Percentiles rank a stretch among this genome's conserved stretches.
phyloP scores from a whole-genome alignment of 2,797 vertebrate genomes.

The Hephaestus fuliginosus region DNA sequence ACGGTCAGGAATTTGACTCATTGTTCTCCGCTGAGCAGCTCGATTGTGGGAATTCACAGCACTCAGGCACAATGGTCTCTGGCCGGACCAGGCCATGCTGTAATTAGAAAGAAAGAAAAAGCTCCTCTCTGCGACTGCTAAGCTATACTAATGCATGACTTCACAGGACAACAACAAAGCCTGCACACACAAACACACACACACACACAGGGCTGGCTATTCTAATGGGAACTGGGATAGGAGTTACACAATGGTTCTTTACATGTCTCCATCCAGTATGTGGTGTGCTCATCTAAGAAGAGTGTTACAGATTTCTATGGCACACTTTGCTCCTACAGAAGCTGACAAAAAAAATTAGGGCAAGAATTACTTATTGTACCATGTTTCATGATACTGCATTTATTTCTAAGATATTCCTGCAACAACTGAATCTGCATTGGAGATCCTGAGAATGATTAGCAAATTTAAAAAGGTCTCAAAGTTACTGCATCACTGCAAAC shows the following conservation, averaged over 20 bases:
- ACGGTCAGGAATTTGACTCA: slow-evolving; percentile 82
- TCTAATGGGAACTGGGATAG: slow-evolving; percentile 63
- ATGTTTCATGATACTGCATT: slow-evolving; percentile 4
- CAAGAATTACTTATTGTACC: neutral
- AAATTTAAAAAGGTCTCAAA: neutral
- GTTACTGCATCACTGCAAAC: neutral
- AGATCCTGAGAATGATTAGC: slow-evolving; percentile 12
- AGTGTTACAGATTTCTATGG: slow-evolving; percentile 9
- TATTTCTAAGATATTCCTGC: neutral
- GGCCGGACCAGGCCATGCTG: slow-evolving; percentile 72
- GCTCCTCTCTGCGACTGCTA: slow-evolving; percentile 70
- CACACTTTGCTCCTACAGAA: neutral
- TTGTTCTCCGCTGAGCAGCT: slow-evolving; percentile 83
- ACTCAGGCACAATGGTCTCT: slow-evolving; percentile 80
- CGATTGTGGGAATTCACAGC: slow-evolving; percentile 84
- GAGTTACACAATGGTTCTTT: slow-evolving; percentile 58
- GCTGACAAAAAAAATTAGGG: neutral
- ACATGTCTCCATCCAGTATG: slow-evolving; percentile 40
- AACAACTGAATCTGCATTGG: slow-evolving; percentile 1
- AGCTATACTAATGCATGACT: slow-evolving; percentile 83
- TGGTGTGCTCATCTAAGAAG: slow-evolving; percentile 49
- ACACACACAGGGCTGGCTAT: slow-evolving; percentile 27
- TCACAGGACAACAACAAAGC: slow-evolving; percentile 81
- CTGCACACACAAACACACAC: slow-evolving; percentile 60
- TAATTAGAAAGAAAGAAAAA: slow-evolving; percentile 82